Percentiles rank a stretch among this genome's conserved stretches.
Conservation (phyloP, 2,888 invertebrate species). For the Sarcophaga caerulescens region DNA sequence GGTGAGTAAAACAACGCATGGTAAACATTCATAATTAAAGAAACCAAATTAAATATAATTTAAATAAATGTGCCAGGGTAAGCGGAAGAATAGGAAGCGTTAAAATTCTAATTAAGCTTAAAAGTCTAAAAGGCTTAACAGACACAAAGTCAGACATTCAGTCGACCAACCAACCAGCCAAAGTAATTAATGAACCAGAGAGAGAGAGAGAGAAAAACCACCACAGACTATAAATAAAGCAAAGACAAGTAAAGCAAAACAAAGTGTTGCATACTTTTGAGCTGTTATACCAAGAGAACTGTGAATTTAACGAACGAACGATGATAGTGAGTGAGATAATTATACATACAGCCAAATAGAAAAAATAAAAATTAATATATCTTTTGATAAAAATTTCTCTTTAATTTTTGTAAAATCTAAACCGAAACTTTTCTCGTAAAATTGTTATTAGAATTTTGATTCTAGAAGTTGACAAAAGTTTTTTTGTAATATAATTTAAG, state of each 20-base stretch:
- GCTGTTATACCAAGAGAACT: conserved; percentile 43
- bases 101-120: conserved; percentile 27
- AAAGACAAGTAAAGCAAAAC: conserved; percentile 28
- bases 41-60: no score
- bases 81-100: background rate
- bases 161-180: background rate
- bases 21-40: no score
- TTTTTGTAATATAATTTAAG: no score
- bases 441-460: no score
- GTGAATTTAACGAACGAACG: background rate
- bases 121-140: conserved; percentile 25
- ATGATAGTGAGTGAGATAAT: background rate
- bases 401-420: no score
- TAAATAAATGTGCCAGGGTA: background rate
- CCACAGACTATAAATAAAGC: background rate
- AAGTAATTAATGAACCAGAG: background rate
- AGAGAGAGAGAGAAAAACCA: background rate
- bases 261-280: conserved; percentile 52
- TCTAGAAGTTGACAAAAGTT: no score
- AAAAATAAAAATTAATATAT: no score
- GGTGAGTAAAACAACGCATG: no score
- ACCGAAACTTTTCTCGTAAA: no score
- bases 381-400: no score
- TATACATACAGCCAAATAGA: background rate
- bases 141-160: no score